Percentiles rank a stretch among this genome's conserved stretches.
These are phyloP conservation scores for Hydraecia micacea DNA, from an alignment of 2,888 invertebrate species.

Conservation along the genomic window DNA sequence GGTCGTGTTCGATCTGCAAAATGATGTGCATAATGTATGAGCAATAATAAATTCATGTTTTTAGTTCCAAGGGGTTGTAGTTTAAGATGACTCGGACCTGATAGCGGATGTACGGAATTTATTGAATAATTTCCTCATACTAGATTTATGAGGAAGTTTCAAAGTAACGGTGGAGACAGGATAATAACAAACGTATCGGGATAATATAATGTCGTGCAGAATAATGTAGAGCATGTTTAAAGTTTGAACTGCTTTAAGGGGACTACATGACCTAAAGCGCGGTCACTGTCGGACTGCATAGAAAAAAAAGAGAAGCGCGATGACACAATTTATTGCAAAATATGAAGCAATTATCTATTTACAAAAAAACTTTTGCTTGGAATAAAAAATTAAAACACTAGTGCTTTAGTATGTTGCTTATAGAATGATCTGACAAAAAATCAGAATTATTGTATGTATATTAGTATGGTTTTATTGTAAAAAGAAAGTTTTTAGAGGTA, in stretches of 20 bases:
- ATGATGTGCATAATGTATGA: slow-evolving; percentile 60
- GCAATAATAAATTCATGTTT: slow-evolving; percentile 54
- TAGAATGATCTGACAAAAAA: too few relatives aligned
- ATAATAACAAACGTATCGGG: slow-evolving; percentile 20
- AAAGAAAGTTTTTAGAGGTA: too few relatives aligned
- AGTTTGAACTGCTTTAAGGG: neutral
- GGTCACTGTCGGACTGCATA: too few relatives aligned
- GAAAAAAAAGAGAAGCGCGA: too few relatives aligned
- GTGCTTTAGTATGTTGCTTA: too few relatives aligned
- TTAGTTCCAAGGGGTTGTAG: slow-evolving; percentile 45
- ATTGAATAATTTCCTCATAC: slow-evolving; percentile 37
- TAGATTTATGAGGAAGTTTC: slow-evolving; percentile 42
- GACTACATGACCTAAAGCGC: too few relatives aligned
- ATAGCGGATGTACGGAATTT: slow-evolving; percentile 44
- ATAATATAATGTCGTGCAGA: neutral
- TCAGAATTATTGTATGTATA: too few relatives aligned
- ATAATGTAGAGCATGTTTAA: neutral
- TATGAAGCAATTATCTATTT: too few relatives aligned
- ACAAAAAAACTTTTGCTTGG: too few relatives aligned
- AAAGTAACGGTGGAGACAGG: neutral
- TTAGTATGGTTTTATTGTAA: too few relatives aligned
- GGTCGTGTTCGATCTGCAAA: slow-evolving; percentile 65
- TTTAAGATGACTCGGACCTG: slow-evolving; percentile 28
- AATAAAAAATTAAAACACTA: too few relatives aligned
- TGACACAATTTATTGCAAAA: too few relatives aligned